Evolutionary conservation across 2,797 vertebrate genomes (phyloP).

Genomic region (Momotus momota): DNA sequence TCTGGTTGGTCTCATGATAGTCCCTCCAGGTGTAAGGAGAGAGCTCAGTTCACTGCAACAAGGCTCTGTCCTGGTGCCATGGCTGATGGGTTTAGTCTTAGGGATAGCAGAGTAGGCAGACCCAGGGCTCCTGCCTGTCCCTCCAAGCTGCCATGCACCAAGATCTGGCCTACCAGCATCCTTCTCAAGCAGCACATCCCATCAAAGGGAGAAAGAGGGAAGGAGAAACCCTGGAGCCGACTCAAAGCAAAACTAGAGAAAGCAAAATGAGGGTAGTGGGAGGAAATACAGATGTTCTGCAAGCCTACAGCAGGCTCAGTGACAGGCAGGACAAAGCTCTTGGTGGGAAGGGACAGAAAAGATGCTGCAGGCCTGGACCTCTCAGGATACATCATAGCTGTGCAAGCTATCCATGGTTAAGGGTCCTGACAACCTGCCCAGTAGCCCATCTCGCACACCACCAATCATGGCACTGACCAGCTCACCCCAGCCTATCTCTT

Average conservation of each 20-base stretch:
- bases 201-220: neutral
- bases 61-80: neutral
- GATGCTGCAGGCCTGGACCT: neutral
- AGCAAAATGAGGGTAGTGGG: neutral
- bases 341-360: accelerated
- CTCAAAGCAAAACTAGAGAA: slow-evolving; percentile 73
- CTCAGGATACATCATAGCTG: neutral
- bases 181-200: neutral
- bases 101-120: neutral
- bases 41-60: accelerated
- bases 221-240: slow-evolving; percentile 3
- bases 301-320: neutral
- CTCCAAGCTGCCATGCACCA: accelerated
- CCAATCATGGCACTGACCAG: neutral
- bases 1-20: accelerated
- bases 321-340: neutral
- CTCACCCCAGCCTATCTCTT: neutral
- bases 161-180: neutral
- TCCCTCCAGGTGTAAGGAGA: accelerated
- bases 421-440: neutral
- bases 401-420: neutral
- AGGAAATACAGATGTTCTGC: neutral
- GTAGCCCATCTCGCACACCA: neutral
- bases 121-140: neutral
- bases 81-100: neutral